Percentiles rank a stretch among this genome's conserved stretches.
Evolutionary conservation across 2,113 vertebrate species (phyloP).

Genomic region (Nycticryphes semicollaris): DNA sequence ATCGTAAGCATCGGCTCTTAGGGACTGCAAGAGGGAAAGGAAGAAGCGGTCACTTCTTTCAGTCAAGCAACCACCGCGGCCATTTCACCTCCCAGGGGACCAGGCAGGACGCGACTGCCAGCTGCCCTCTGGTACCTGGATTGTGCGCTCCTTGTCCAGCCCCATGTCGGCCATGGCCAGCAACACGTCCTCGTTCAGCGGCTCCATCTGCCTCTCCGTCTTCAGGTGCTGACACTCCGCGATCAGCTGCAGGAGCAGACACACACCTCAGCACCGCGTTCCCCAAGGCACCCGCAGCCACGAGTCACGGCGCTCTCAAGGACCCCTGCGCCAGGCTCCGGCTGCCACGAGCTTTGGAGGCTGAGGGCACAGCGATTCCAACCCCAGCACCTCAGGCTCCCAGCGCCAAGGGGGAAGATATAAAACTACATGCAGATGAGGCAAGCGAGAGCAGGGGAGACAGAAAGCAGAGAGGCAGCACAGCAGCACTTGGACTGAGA

Average conservation of each 20-base stretch:
- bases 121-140: conserved; percentile 80
- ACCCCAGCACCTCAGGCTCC: not conserved
- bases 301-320: not conserved
- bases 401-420: rapidly evolving
- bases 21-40: conserved; percentile 75
- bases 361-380: not conserved
- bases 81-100: rapidly evolving
- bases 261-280: not conserved
- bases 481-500: rapidly evolving
- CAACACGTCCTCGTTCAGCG: conserved; percentile 93
- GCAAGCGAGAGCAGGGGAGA: not conserved
- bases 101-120: rapidly evolving
- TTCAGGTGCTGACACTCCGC: conserved; percentile 94
- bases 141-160: conserved; percentile 89
- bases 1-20: conserved; percentile 94
- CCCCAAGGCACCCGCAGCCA: not conserved
- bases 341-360: not conserved
- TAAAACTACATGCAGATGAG: rapidly evolving
- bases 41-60: not conserved
- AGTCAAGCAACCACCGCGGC: rapidly evolving
- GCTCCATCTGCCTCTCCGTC: conserved; percentile 87
- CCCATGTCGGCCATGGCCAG: conserved; percentile 96
- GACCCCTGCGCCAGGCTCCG: rapidly evolving
- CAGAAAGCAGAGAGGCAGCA: not conserved
- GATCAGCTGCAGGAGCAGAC: conserved; percentile 82